These are phyloP conservation scores for Hirudo medicinalis DNA, from an alignment of 1,140 invertebrate species.

Conservation along the genomic window DNA sequence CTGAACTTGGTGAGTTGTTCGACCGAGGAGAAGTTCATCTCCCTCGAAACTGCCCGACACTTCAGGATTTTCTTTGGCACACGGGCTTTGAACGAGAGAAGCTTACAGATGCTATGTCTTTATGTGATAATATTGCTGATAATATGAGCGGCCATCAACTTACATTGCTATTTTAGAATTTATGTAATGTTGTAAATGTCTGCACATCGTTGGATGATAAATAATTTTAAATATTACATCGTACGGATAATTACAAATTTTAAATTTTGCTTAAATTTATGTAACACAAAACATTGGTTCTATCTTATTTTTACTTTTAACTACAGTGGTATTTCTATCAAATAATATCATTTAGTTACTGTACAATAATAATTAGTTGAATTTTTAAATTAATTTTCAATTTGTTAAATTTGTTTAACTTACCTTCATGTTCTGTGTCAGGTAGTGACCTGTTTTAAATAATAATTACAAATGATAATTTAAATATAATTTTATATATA, in stretches of 20 bases:
- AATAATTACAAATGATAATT: too few relatives aligned
- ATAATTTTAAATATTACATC: too few relatives aligned
- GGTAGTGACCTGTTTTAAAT: conserved; percentile 52
- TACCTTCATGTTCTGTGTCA: conserved; percentile 75
- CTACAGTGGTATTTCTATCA: too few relatives aligned
- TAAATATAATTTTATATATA: too few relatives aligned
- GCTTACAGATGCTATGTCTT: neutral
- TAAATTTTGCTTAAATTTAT: neutral
- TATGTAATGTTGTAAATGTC: neutral
- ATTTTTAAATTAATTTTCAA: too few relatives aligned
- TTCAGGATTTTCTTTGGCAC: conserved; percentile 93
- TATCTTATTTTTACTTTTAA: too few relatives aligned
- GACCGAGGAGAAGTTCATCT: conserved; percentile 95
- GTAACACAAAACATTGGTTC: too few relatives aligned
- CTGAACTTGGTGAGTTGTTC: conserved; percentile 92
- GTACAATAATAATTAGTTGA: too few relatives aligned
- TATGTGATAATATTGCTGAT: neutral
- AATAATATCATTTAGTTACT: too few relatives aligned
- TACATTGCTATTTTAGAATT: neutral
- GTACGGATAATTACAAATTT: too few relatives aligned
- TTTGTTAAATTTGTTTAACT: conserved; percentile 3
- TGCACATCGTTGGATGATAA: neutral
- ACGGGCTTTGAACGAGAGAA: conserved; percentile 48
- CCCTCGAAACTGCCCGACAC: conserved; percentile 83
- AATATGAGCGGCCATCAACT: neutral